Conservation (phyloP, 2,113 vertebrate species). For the Phoenicopterus ruber region DNA sequence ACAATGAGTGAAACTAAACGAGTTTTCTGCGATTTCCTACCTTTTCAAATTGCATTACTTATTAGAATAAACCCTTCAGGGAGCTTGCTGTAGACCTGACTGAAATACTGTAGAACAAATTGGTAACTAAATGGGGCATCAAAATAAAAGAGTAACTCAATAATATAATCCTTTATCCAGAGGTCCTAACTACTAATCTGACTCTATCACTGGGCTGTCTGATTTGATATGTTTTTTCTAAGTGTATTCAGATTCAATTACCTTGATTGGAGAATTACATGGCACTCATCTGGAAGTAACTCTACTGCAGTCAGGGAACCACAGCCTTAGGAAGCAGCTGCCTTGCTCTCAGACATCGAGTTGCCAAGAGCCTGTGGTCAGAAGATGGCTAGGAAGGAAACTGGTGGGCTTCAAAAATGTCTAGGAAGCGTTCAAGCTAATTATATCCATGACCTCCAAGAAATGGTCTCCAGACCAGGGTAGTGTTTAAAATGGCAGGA, state of each 20-base stretch:
- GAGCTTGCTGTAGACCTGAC: neutral
- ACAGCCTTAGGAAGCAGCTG: neutral
- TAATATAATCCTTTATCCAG: neutral
- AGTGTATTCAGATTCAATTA: neutral
- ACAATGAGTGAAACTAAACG: constrained; percentile 21
- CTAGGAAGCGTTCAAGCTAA: neutral
- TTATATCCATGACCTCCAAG: neutral
- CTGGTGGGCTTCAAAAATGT: neutral
- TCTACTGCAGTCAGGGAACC: neutral
- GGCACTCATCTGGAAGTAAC: neutral
- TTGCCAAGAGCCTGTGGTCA: neutral
- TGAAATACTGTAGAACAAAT: constrained; percentile 9
- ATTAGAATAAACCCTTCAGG: constrained; percentile 24
- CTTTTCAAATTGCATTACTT: constrained; percentile 25
- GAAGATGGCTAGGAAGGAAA: neutral
- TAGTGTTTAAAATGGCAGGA: neutral
- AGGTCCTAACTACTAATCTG: neutral
- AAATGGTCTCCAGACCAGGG: neutral
- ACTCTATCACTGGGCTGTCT: neutral
- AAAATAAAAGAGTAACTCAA: constrained; percentile 3
- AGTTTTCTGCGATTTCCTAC: constrained; percentile 1
- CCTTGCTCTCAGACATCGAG: neutral
- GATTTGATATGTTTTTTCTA: neutral
- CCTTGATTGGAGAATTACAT: neutral
- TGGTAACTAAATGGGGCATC: neutral